Evolutionary conservation across 2,888 invertebrate species (phyloP).

Genomic region (Heliconius cydno): DNA sequence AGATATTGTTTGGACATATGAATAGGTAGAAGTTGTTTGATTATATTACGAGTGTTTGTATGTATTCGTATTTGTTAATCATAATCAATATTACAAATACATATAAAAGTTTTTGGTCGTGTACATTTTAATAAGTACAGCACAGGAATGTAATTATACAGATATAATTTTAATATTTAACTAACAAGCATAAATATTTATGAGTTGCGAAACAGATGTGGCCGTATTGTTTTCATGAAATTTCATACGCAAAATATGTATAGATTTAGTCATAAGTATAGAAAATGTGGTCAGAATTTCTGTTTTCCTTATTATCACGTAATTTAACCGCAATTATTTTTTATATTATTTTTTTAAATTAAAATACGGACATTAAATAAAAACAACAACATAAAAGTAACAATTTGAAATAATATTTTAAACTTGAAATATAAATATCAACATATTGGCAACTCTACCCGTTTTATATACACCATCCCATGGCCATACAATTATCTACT

Average conservation of each 20-base stretch:
- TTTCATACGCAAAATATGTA: constrained; percentile 68
- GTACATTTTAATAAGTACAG: neutral
- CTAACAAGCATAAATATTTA: constrained; percentile 5
- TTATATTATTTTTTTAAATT: neutral
- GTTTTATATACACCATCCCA: neutral
- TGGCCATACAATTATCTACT: constrained; percentile 18
- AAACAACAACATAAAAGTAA: too few relatives aligned
- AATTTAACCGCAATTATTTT: neutral
- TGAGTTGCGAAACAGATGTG: constrained; percentile 44
- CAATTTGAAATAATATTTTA: neutral
- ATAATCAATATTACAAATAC: neutral
- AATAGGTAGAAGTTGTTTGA: too few relatives aligned
- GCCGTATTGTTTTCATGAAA: constrained; percentile 65
- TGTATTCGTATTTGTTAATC: neutral
- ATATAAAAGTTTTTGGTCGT: neutral
- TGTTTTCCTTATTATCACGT: neutral
- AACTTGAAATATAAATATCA: neutral
- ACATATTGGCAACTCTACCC: neutral
- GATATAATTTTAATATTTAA: neutral
- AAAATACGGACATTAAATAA: neutral
- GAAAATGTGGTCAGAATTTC: constrained; percentile 1
- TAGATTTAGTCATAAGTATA: constrained; percentile 47
- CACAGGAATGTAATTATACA: neutral
- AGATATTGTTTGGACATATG: neutral
- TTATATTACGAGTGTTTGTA: neutral